Evolutionary conservation across 2,113 vertebrate species (phyloP), one percentile per base, ranked within the genome.

Genomic region (Bothrops jararaca): DNA sequence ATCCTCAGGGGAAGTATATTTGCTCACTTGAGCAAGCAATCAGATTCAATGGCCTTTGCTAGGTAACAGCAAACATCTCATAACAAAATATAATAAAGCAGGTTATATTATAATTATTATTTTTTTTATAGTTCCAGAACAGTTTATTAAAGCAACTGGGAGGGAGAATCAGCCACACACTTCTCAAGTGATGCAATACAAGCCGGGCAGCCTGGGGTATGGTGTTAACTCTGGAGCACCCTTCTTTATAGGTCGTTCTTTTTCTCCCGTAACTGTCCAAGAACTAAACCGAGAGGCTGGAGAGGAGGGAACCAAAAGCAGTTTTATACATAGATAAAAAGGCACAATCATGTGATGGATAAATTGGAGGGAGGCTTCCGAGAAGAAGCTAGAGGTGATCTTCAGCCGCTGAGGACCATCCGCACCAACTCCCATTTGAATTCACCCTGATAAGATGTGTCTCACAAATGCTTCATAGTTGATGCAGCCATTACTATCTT

Each of bases 401-500:
- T 94, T 99, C 97, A 99, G 93, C 98, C 98, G 9, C 97, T 99
- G 98, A 99, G 98, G 97, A 99, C 98, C 98, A 98, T 98, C 94
- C 98, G 98, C 96, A 99, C 98, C 1, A 99, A 98, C 96, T 99
- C 98, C n/a, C n/a, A n/a, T n/a, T n/a, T n/a, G n/a, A n/a, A n/a
- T n/a, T n/a, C n/a, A n/a, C n/a, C n/a, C n/a, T n/a, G n/a, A n/a
- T n/a, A n/a, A n/a, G n/a, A n/a, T n/a, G n/a, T n/a, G n/a, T n/a
- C n/a, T n/a, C n/a, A n/a, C n/a, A n/a, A n/a, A n/a, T n/a, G n/a
- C 99, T 98, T 99, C 99, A 29, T 99, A 99, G 97, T 99, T 99
- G 97, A 99, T 99, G 97, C 98, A 99, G n/a, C 99, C 99, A 18
- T 99, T 99, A 94, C 98, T 98, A 95, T 99, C 98, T 97, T 99